A percentile compares a stretch with the other conserved stretches of the same genome.
Conservation (phyloP, 2,113 vertebrate genomes). For the Spea bombifrons region DNA sequence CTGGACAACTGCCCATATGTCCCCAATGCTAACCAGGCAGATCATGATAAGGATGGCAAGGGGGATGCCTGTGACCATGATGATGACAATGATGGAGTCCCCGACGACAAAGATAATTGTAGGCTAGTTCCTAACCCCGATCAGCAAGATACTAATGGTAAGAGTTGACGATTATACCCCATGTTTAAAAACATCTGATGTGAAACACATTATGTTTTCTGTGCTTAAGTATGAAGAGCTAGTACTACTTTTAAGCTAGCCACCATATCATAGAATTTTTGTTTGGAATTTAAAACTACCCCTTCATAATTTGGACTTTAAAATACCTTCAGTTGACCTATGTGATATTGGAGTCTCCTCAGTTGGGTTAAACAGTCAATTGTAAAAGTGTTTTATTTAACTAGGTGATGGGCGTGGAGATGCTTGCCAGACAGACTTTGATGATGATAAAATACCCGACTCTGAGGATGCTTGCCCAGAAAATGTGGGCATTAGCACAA, state of each 20-base stretch:
- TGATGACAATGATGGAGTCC: constrained; percentile 97
- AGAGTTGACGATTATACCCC: constrained; percentile 49
- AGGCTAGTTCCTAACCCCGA: constrained; percentile 87
- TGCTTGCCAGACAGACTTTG: constrained; percentile 94
- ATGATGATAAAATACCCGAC: constrained; percentile 86
- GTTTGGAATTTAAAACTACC: no score
- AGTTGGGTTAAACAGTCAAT: no score
- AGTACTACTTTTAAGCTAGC: no score
- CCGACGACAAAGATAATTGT: constrained; percentile 97
- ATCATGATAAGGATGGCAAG: constrained; percentile 97
- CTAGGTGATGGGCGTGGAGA: constrained; percentile 93
- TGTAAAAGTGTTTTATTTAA: constrained; percentile 5
- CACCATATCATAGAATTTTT: no score
- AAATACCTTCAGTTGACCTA: no score
- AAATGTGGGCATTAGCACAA: constrained; percentile 92
- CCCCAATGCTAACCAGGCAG: constrained; percentile 92
- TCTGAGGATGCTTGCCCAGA: constrained; percentile 95
- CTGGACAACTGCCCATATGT: constrained; percentile 99
- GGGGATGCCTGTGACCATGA: constrained; percentile 96
- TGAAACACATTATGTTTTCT: no score
- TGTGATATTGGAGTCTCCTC: no score
- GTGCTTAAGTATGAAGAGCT: no score
- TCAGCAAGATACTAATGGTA: constrained; percentile 92
- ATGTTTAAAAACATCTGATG: neutral
- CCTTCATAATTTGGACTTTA: no score